Conservation (phyloP, 2,113 vertebrate species). For the Callospermophilus lateralis region DNA sequence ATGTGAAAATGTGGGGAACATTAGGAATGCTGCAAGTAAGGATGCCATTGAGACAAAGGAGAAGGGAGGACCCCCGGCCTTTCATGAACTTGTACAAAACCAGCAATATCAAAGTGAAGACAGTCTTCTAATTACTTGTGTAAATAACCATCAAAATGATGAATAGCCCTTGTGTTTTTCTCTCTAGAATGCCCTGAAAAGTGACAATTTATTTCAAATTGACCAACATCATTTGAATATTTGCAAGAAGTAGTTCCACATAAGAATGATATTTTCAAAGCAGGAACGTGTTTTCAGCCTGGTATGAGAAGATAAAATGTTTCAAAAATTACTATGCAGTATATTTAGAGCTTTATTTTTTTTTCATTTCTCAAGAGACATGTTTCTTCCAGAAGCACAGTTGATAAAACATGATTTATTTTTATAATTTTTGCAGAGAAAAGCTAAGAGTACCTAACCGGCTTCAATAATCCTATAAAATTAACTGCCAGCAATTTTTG, state of each 20-base stretch:
- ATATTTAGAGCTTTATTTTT: constrained; percentile 66
- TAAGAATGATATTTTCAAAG: constrained; percentile 57
- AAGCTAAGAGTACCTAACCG: constrained; percentile 76
- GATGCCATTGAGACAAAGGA: neutral
- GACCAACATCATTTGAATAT: constrained; percentile 59
- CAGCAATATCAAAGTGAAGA: neutral
- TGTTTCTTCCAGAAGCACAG: constrained; percentile 60
- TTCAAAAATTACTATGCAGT: constrained; percentile 25
- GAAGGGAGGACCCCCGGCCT: neutral
- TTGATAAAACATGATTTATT: constrained; percentile 80
- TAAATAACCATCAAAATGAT: constrained; percentile 59
- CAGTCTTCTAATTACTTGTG: constrained; percentile 7
- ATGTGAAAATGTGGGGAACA: neutral
- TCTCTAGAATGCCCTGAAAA: constrained; percentile 14
- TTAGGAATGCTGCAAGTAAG: neutral
- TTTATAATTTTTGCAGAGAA: constrained; percentile 79
- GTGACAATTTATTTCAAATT: constrained; percentile 66
- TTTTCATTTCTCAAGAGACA: constrained; percentile 57
- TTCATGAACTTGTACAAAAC: neutral
- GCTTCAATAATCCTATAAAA: constrained; percentile 56
- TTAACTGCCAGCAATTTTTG: constrained; percentile 50
- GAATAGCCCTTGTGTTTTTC: neutral
- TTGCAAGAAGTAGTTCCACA: neutral
- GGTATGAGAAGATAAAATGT: constrained; percentile 62
- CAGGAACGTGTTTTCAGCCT: constrained; percentile 62